Evolutionary conservation across 2,888 invertebrate species (phyloP).

Genomic region (Globia sparganii): DNA sequence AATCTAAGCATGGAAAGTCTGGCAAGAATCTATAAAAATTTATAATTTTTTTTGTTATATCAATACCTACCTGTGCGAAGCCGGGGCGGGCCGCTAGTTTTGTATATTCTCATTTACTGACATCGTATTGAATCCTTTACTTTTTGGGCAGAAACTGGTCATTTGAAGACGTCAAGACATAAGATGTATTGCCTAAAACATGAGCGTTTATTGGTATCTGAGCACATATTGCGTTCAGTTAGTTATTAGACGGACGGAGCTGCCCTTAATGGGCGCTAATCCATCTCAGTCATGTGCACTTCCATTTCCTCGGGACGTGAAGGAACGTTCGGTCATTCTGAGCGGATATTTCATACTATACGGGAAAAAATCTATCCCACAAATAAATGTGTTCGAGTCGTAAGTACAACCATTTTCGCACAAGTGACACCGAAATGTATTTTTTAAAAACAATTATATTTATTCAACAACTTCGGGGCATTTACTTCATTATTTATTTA

Average conservation of each 20-base stretch:
- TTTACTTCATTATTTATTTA: too few relatives aligned
- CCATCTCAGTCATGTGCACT: slow-evolving; percentile 78
- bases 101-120: background rate
- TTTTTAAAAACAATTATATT: slow-evolving; percentile 8
- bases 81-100: too few relatives aligned
- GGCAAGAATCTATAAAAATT: too few relatives aligned
- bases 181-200: slow-evolving; percentile 52
- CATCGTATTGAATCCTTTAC: background rate
- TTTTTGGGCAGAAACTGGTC: background rate
- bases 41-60: too few relatives aligned
- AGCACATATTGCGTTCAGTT: slow-evolving; percentile 62
- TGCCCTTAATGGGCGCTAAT: slow-evolving; percentile 76
- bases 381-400: slow-evolving; percentile 53
- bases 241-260: slow-evolving; percentile 59
- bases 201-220: slow-evolving; percentile 64
- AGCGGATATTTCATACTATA: slow-evolving; percentile 61
- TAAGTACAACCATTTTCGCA: slow-evolving; percentile 39
- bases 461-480: too few relatives aligned
- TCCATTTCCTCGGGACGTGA: slow-evolving; percentile 67
- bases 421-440: slow-evolving; percentile 13
- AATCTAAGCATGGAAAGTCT: too few relatives aligned
- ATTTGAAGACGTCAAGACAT: slow-evolving; percentile 21
- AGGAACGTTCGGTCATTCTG: slow-evolving; percentile 69
- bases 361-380: slow-evolving; percentile 53
- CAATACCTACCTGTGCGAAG: too few relatives aligned